Conservation (phyloP, 2,888 invertebrate genomes). For the Phasia obesa region DNA sequence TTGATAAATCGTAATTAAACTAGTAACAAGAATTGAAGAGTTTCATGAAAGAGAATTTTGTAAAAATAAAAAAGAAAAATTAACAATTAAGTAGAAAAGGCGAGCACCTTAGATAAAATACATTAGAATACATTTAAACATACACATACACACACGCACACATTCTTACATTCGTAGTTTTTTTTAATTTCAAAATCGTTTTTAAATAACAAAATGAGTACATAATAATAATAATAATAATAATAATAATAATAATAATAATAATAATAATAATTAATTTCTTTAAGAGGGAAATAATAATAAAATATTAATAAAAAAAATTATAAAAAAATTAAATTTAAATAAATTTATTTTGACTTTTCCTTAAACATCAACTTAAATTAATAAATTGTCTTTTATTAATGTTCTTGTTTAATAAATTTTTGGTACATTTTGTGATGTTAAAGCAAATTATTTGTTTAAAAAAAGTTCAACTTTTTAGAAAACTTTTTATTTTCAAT, state of each 20-base stretch:
- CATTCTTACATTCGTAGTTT: background rate
- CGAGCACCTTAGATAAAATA: constrained; percentile 43
- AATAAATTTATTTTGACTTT: constrained; percentile 15
- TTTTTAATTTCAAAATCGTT: constrained; percentile 21
- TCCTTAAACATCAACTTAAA: background rate
- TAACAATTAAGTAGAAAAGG: constrained; percentile 48
- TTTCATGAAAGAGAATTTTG: background rate
- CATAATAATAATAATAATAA: background rate
- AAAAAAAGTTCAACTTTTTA: background rate
- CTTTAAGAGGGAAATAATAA: background rate
- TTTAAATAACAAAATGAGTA: constrained; percentile 40
- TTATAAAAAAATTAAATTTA: constrained; percentile 8
- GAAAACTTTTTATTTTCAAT: background rate
- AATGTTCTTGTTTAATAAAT: constrained; percentile 30
- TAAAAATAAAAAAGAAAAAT: constrained; percentile 8
- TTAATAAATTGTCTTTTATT: constrained; percentile 51
- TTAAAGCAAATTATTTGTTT: constrained; percentile 3
- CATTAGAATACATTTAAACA: background rate
- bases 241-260: no score
- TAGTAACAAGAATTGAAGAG: constrained; percentile 23
- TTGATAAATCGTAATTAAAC: constrained; percentile 3
- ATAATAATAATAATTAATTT: background rate
- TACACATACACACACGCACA: background rate
- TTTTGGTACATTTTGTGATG: constrained; percentile 67
- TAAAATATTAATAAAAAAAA: no score